A percentile compares a stretch with the other conserved stretches of the same genome.
phyloP scores from a whole-genome alignment of 2,113 vertebrate species.

The Oryctolagus cuniculus region mOryCun1.1 NC_091436.1:76437001-76437500 shows the following conservation, averaged over 20 bases:
- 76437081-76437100: background rate
- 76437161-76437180: background rate
- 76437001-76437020: background rate
- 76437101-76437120: background rate
- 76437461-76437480: background rate
- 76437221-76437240: background rate
- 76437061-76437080: background rate
- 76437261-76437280: background rate
- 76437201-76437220: background rate
- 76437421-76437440: background rate
- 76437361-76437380: background rate
- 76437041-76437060: background rate
- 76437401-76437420: background rate
- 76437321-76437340: background rate
- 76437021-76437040: background rate
- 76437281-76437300: background rate
- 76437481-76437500: background rate
- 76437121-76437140: background rate
- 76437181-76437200: background rate
- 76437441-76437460: background rate
- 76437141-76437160: background rate
- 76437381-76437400: background rate
- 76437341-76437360: background rate
- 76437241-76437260: background rate
- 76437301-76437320: background rate